These are phyloP conservation scores for Platerodrilus igneus DNA, from an alignment of 2,888 invertebrate genomes.

Conservation along the genomic window DNA sequence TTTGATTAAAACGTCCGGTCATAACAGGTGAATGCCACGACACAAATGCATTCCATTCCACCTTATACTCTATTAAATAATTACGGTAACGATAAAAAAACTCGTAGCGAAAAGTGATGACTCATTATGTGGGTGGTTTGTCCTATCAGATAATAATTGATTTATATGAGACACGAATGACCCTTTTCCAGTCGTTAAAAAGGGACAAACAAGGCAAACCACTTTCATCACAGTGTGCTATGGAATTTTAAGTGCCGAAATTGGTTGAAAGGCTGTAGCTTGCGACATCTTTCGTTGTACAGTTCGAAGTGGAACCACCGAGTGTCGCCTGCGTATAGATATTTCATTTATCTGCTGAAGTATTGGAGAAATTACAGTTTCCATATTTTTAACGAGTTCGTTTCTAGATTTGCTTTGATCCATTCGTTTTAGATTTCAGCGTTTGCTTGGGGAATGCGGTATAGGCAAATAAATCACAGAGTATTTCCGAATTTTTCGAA, in stretches of 20 bases:
- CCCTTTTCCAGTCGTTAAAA: constrained; percentile 21
- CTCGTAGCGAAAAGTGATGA: constrained; percentile 26
- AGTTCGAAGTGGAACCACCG: constrained; percentile 41
- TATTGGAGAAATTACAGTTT: constrained; percentile 11
- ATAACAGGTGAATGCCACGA: constrained; percentile 32
- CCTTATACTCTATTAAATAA: constrained; percentile 28
- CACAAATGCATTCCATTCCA: no score
- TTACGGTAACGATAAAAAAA: constrained; percentile 26
- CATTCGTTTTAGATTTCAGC: no score
- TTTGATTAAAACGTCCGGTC: constrained; percentile 35
- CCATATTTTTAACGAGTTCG: constrained; percentile 1
- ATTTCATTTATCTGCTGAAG: constrained; percentile 25
- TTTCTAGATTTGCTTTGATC: no score
- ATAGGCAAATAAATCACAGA: no score
- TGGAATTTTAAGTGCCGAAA: constrained; percentile 21
- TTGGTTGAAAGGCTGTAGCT: constrained; percentile 30
- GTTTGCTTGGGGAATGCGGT: no score
- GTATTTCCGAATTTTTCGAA: no score
- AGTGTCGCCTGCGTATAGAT: constrained; percentile 43
- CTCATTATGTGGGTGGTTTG: constrained; percentile 24
- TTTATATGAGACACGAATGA: constrained; percentile 22
- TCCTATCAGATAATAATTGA: constrained; percentile 25
- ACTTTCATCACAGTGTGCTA: constrained; percentile 19
- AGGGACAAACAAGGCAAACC: constrained; percentile 18
- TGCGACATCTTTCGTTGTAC: constrained; percentile 42